phyloP scores from a whole-genome alignment of 2,888 invertebrate species.

The Chorisops tibialis region DNA sequence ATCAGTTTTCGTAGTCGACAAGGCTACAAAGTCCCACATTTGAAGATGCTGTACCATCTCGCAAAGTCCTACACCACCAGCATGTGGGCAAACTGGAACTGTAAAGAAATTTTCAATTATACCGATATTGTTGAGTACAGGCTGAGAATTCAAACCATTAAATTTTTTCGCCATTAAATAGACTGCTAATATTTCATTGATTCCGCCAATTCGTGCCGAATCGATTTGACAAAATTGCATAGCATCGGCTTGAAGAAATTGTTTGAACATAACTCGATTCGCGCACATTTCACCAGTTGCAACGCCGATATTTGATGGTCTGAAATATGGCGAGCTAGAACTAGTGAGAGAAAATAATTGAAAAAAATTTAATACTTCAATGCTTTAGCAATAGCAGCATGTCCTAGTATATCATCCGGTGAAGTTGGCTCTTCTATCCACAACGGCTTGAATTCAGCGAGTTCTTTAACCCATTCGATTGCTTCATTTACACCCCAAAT shows the following conservation, averaged over 20 bases:
- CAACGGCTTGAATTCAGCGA: constrained; percentile 68
- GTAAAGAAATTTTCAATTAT: constrained; percentile 26
- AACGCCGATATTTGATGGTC: constrained; percentile 75
- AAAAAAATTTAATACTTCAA: constrained; percentile 49
- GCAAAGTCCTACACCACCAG: constrained; percentile 90
- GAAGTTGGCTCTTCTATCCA: constrained; percentile 96
- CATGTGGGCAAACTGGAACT: constrained; percentile 93
- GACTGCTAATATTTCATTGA: constrained; percentile 83
- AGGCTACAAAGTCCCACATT: constrained; percentile 78
- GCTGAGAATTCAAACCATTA: constrained; percentile 56
- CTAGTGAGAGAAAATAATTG: background rate
- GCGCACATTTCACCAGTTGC: constrained; percentile 92
- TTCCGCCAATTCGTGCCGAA: constrained; percentile 80
- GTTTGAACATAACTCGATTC: constrained; percentile 89
- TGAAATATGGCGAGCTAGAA: constrained; percentile 32
- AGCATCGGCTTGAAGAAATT: constrained; percentile 75
- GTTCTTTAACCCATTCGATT: constrained; percentile 78
- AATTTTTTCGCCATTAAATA: constrained; percentile 86
- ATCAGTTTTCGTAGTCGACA: constrained; percentile 68
- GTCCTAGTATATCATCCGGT: constrained; percentile 87
- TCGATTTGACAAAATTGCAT: constrained; percentile 89
- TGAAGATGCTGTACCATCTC: constrained; percentile 92
- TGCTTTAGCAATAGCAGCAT: constrained; percentile 73
- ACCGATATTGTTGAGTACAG: background rate
- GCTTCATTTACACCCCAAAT: constrained; percentile 84